Conservation (phyloP, 2,113 vertebrate species). For the Pterocles orientalis region DNA sequence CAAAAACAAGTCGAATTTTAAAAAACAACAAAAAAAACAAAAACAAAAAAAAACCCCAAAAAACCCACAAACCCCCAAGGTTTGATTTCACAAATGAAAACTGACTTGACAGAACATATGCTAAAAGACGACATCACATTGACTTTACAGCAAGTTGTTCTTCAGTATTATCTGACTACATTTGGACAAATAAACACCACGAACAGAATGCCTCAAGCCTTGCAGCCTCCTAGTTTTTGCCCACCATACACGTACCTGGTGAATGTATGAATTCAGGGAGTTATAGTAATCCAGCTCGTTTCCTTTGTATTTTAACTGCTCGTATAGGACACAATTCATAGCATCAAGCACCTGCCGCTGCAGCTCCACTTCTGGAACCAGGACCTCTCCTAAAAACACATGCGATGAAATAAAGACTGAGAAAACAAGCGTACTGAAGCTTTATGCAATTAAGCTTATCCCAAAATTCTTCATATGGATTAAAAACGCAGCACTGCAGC, state of each 20-base stretch:
- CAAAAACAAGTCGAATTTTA: neutral
- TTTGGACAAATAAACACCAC: neutral
- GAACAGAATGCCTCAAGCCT: accelerated
- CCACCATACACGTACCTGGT: constrained; percentile 82
- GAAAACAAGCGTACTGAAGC: neutral
- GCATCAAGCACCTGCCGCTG: constrained; percentile 92
- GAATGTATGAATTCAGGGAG: constrained; percentile 95
- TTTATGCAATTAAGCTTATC: neutral
- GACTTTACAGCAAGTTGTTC: neutral
- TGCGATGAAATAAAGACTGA: neutral
- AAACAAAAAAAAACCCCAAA: no score
- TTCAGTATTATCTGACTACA: neutral
- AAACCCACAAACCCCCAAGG: no score
- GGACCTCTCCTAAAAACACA: constrained; percentile 70
- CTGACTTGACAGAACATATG: neutral
- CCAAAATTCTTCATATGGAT: neutral
- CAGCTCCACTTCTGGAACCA: constrained; percentile 86
- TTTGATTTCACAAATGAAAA: neutral
- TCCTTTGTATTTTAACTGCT: constrained; percentile 94
- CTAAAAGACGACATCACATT: neutral
- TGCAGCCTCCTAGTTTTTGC: neutral
- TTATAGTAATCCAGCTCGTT: constrained; percentile 97
- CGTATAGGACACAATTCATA: constrained; percentile 91
- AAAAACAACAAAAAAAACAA: neutral
- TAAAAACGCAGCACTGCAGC: neutral